phyloP scores from a whole-genome alignment of 2,113 vertebrate genomes.

The Mus musculus region GRCm39 chr4:131560001-131560500 shows the following conservation, averaged over 20 bases:
- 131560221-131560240: background rate
- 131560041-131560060: accelerated
- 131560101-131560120: background rate
- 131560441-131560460: accelerated
- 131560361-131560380: background rate
- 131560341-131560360: background rate
- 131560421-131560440: background rate
- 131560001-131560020: background rate
- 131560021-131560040: too few relatives aligned
- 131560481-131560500: background rate
- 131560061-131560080: background rate
- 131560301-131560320: background rate
- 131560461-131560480: background rate
- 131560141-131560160: background rate
- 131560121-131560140: background rate
- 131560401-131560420: background rate
- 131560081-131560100: background rate
- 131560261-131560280: background rate
- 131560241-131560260: background rate
- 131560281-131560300: background rate
- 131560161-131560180: background rate
- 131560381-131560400: background rate
- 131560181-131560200: too few relatives aligned
- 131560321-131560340: background rate
- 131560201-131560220: background rate